Evolutionary conservation across 2,113 vertebrate genomes (phyloP).

Genomic region (Rissa tridactyla): DNA sequence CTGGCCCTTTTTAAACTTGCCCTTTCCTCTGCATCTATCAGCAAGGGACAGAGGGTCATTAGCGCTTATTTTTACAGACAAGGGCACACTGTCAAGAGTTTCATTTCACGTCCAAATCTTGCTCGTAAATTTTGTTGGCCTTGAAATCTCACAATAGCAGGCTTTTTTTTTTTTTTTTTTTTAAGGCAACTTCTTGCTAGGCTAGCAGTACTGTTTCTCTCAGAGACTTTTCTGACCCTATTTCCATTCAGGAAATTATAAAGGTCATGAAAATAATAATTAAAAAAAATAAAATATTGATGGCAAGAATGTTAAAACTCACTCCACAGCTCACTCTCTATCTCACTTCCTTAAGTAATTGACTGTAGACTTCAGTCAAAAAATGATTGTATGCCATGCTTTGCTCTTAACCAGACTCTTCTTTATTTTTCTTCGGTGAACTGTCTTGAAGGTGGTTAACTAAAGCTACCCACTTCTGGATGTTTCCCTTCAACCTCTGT

Average conservation of each 20-base stretch:
- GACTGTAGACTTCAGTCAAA: not conserved
- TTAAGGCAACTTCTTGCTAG: not conserved
- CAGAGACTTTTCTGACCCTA: not conserved
- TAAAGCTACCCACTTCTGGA: not conserved
- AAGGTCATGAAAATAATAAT: not conserved
- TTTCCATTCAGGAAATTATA: not conserved
- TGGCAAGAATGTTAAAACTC: not conserved
- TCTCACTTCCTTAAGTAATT: not conserved
- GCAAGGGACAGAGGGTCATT: not conserved
- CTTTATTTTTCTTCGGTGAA: not conserved
- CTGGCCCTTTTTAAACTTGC: not conserved
- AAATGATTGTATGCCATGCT: not conserved
- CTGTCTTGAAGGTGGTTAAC: not conserved
- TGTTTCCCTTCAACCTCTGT: not conserved
- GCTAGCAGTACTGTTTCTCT: not conserved
- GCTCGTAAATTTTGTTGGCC: not conserved
- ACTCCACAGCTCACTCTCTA: not conserved
- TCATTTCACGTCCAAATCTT: not conserved
- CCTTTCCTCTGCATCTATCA: slow-evolving; percentile 22
- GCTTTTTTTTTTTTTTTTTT: not conserved
- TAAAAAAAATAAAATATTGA: not conserved
- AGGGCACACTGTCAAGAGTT: slow-evolving; percentile 20
- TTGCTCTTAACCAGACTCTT: not conserved
- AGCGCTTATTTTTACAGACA: slow-evolving; percentile 41
- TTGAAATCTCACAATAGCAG: slow-evolving; percentile 1